These are phyloP conservation scores for Microtus montanus DNA, from an alignment of 2,113 vertebrate species.

Conservation along the genomic window DNA sequence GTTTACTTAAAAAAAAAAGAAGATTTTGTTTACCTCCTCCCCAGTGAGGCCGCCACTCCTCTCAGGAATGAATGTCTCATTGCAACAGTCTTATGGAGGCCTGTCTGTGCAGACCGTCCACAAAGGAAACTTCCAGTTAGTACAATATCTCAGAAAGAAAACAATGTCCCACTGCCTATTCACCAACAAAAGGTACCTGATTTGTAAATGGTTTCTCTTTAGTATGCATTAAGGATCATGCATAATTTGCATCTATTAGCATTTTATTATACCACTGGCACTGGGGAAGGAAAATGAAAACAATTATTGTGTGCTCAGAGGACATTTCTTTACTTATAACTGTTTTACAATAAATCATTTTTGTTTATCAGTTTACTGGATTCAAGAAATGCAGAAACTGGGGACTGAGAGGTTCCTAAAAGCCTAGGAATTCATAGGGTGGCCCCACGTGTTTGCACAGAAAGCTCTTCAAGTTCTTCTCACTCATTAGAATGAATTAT, in stretches of 20 bases:
- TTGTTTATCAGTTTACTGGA: slow-evolving; percentile 78
- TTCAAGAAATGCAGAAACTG: slow-evolving; percentile 74
- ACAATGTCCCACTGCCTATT: slow-evolving; percentile 75
- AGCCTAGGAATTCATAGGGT: slow-evolving; percentile 72
- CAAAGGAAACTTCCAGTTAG: slow-evolving; percentile 61
- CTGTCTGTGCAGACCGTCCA: slow-evolving; percentile 54
- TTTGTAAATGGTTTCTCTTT: slow-evolving; percentile 84
- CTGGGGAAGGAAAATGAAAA: slow-evolving; percentile 84
- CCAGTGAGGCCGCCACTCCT: not conserved
- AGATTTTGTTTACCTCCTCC: slow-evolving; percentile 73
- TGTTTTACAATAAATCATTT: slow-evolving; percentile 84
- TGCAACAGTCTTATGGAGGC: slow-evolving; percentile 66
- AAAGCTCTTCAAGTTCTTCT: slow-evolving; percentile 70
- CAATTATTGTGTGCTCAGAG: slow-evolving; percentile 86
- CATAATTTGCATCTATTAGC: slow-evolving; percentile 91
- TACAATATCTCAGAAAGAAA: slow-evolving; percentile 72
- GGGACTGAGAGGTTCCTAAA: slow-evolving; percentile 78
- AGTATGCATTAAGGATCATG: slow-evolving; percentile 86
- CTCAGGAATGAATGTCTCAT: slow-evolving; percentile 75
- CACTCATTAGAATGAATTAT: slow-evolving; percentile 74
- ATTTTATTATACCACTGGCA: slow-evolving; percentile 88
- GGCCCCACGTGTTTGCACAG: slow-evolving; percentile 74
- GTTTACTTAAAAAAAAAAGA: slow-evolving; percentile 49
- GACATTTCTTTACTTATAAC: slow-evolving; percentile 85
- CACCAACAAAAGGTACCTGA: slow-evolving; percentile 79